Conservation (phyloP, 1,140 invertebrate species). For the Schlechtendalia chinensis region DNA sequence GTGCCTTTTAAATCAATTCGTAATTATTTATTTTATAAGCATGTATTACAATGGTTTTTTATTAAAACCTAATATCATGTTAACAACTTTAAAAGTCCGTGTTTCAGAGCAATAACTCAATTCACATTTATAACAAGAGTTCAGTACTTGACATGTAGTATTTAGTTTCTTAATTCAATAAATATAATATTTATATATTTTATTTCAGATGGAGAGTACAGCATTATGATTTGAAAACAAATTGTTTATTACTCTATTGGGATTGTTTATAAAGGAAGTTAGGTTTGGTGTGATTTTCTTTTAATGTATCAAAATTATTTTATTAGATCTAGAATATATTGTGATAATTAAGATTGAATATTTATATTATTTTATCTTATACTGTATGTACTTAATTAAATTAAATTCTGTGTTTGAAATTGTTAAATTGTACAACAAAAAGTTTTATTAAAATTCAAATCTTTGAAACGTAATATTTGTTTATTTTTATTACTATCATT, state of each 20-base stretch:
- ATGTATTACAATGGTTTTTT: too few relatives aligned
- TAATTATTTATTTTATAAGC: too few relatives aligned
- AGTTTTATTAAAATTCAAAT: conserved; percentile 28
- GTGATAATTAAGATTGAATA: conserved; percentile 40
- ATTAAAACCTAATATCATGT: too few relatives aligned
- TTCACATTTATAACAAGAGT: too few relatives aligned
- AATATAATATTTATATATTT: too few relatives aligned
- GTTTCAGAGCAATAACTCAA: too few relatives aligned
- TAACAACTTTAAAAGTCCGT: too few relatives aligned
- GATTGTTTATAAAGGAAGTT: not conserved
- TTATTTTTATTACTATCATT: not conserved
- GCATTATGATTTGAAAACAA: conserved; percentile 28
- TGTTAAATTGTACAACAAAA: not conserved
- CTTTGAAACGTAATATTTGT: not conserved
- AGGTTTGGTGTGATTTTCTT: conserved; percentile 28
- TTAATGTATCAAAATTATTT: conserved; percentile 38
- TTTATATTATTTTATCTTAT: conserved; percentile 34
- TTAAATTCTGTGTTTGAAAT: conserved; percentile 4
- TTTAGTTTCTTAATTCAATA: too few relatives aligned
- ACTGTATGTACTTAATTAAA: conserved; percentile 45
- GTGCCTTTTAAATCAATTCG: too few relatives aligned
- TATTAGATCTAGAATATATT: conserved; percentile 34
- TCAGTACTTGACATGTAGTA: too few relatives aligned
- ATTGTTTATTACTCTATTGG: not conserved
- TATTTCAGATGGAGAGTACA: conserved; percentile 46